Conservation (phyloP, 2,888 invertebrate genomes). For the Caenorhabditis panamensis region DNA sequence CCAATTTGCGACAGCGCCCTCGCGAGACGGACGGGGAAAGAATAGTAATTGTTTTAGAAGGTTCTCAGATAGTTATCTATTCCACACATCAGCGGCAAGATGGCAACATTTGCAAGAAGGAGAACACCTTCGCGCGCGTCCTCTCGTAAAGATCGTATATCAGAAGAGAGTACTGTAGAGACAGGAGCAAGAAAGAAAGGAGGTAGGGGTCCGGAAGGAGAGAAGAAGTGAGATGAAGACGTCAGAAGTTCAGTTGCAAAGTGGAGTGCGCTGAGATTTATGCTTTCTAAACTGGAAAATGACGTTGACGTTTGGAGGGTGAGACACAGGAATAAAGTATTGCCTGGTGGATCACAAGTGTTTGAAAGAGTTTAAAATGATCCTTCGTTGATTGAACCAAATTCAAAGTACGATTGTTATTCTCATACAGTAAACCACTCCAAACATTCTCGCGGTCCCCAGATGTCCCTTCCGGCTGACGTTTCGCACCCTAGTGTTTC, state of each 20-base stretch:
- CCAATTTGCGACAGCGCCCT: conserved; percentile 15
- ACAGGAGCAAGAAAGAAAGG: neutral
- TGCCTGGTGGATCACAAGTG: too few species aligned
- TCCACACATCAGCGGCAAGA: conserved; percentile 42
- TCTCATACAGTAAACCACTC: too few species aligned
- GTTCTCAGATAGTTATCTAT: conserved; percentile 51
- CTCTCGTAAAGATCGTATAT: conserved; percentile 11
- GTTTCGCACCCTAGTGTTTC: too few species aligned
- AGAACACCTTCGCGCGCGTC: conserved; percentile 41
- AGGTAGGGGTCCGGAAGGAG: neutral
- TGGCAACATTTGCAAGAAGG: conserved; percentile 38
- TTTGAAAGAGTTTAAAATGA: too few species aligned
- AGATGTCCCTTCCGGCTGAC: too few species aligned
- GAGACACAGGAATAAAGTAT: neutral
- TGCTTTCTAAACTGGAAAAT: neutral
- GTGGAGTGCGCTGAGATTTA: neutral
- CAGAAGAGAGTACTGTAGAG: neutral
- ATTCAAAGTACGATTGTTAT: too few species aligned
- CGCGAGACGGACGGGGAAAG: neutral
- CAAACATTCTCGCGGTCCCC: too few species aligned
- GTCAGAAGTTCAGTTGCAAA: too few species aligned
- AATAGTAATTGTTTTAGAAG: conserved; percentile 44
- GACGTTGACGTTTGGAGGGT: neutral
- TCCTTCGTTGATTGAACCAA: too few species aligned
- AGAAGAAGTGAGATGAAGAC: too few species aligned